Evolutionary conservation across 2,888 invertebrate genomes (phyloP), one percentile per base, ranked within the genome.

Genomic region (Thecophora atra): DNA sequence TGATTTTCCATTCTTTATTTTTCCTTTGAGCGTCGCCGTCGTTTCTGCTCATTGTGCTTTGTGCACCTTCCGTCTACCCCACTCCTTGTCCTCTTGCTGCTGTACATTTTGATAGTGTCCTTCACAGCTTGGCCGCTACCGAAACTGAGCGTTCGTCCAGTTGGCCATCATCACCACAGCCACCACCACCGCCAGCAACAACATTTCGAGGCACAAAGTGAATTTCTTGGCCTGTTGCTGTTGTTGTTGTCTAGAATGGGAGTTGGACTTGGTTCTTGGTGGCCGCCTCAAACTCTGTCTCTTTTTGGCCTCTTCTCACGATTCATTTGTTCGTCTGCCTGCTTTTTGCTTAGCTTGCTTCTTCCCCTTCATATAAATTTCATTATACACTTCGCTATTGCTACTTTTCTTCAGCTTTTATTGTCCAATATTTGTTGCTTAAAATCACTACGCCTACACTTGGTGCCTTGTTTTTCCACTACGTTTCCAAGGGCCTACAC

Each of bases 71-170:
- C 19, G 26, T 58, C 24, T 58, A 15, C 11, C 58, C 15, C 58
- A 15, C 63, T 63, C 42, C 63, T 63, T 44, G 19, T 30, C 42
- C 21, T n/a, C 42, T 2, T 1, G 7, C 47, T 47, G 37, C 42
- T 42, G 26, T 58, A 44, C 52, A 70, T 66, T 70, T 74, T 52
- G 63, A 52, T 67, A 67, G 67, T 74, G 74, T 74, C 72, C 74
- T 72, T 70, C 64, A 56, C 47, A 30, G 62, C 68, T 30, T 47
- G 68, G 68, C 64, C 69, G 52, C 64, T 47, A 47, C 26, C 70
- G 54, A 70, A 70, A 62, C 70, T 52, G 24, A 37, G 52, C 37
- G 24, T 30, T 44, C 63, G 70, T 70, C 70, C 63, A 70, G 70
- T 51, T 42, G 42, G 66, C 52, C 28, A 24, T 15, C 66, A 52